phyloP scores from a whole-genome alignment of 30 jellyfish, hydroid and myxozoan genomes.

The Pelagia noctiluca region DNA sequence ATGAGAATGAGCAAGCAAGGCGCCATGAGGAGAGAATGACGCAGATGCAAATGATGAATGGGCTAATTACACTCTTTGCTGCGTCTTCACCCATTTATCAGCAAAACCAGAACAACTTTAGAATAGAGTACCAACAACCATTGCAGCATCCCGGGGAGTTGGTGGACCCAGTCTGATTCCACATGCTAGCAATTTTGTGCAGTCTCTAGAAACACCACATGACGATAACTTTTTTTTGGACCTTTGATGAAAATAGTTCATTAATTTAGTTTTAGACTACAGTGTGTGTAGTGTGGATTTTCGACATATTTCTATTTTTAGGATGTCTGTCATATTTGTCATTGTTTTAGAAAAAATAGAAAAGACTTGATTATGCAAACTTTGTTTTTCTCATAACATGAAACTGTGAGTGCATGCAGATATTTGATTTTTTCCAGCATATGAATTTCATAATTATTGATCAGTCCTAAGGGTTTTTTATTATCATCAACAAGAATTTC shows the following conservation, averaged over 20 bases:
- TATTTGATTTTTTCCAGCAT: too few species aligned
- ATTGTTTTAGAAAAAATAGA: neutral
- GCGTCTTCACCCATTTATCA: conserved; percentile 25
- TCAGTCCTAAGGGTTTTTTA: too few species aligned
- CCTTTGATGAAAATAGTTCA: conserved; percentile 20
- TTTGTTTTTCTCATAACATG: too few species aligned
- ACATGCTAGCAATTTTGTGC: conserved; percentile 4
- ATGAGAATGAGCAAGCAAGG: conserved; percentile 49
- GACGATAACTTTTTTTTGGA: conserved; percentile 4
- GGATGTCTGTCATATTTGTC: neutral
- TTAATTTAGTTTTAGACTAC: too few species aligned
- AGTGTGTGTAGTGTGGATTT: too few species aligned
- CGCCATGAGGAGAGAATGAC: conserved; percentile 44
- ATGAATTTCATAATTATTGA: too few species aligned
- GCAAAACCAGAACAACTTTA: neutral
- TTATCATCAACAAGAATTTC: too few species aligned
- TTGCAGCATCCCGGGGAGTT: neutral
- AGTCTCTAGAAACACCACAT: conserved; percentile 9
- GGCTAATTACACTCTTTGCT: conserved; percentile 30
- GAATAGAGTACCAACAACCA: conserved; percentile 11
- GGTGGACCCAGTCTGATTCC: conserved; percentile 22
- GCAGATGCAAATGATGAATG: conserved; percentile 32
- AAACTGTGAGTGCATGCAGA: too few species aligned
- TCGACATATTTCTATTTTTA: neutral
- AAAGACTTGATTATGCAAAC: neutral